Base-by-base conservation (phyloP, 2,888 invertebrate species). In the Parasteatoda lunata region DNA sequence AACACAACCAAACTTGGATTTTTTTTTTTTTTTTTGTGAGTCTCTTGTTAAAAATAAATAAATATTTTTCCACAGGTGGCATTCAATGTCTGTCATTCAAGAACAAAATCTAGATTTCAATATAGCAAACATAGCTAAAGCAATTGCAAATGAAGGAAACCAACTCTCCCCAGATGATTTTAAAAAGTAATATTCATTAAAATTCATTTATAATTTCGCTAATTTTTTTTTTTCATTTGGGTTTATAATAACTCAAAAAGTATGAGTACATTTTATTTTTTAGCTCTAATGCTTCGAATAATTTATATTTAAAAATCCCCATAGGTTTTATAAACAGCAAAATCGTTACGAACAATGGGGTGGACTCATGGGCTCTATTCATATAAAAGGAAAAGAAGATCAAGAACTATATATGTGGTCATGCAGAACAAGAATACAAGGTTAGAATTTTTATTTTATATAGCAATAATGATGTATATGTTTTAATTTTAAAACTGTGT, bases 281-380 rank as follows among this genome's bases (percentile, higher is more conserved):
- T 59, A 7, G 5, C 68, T 13, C 64, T 54, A 13, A 59, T 49
- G 45, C 30, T 70, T 9, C 48, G 7, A 73, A 11, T 45, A 30
- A 30, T 30, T 30, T 30, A 30, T 30, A 30, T 30, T 30, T 30
- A 30, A 30, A 30, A 68, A 45, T n/a, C 5, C 11, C 69, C 75
- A 30, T 47, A 86, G 86, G 4, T 86, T 81, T n/a, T 54, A 49
- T 47, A 49, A 9, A 49, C 9, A 77, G 8, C 77, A 86, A 68
- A 86, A 77, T 47, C 80, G 66, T 59, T 86, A 81, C 66, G 81
- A 86, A 15, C 86, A 86, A n/a, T 86, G 86, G 86, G 86, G 86
- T 1, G 80, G 81, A 49, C 49, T 86, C 6, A 86, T 86, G 81
- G 86, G 86, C 13, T 81, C 86, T 4, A 5, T 80, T 11, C n/a